Base-by-base conservation (phyloP, 2,888 invertebrate genomes). In the Escarpia spicata region DNA sequence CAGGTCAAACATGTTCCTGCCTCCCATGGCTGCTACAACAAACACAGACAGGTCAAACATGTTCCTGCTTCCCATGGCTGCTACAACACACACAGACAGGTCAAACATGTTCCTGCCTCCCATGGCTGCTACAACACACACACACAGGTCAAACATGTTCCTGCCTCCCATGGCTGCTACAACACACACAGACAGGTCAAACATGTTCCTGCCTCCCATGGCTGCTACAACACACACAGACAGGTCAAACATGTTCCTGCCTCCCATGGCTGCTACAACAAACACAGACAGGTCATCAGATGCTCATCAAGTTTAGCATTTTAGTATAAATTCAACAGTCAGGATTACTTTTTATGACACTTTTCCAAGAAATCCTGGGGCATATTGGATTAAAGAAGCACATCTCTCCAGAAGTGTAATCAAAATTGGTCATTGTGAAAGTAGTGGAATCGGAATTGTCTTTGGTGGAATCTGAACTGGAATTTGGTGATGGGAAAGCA, bases 71-170 rank as follows among this genome's bases (percentile, higher is more conserved):
- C 93, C 92, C 15, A 93, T 92, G 52, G 93, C 93, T 10, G 94
- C 94, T 93, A 75, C 15, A 91, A 31, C n/a, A 58, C 0, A 26
- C 52, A 91, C 26, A n/a, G n/a, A n/a, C n/a, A n/a, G n/a, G 60
- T 94, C 92, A 91, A 94, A 94, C 92, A 93, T 94, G 60, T 93
- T 90, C 26, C 92, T 43, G n/a, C 93, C 93, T 43, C 93, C 92
- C 15, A 93, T 92, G 52, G 93, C 93, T 10, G 94, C 94, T 93
- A 75, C 15, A 91, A 31, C n/a, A 58, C 0, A 26, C 52, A 91
- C 26, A n/a, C n/a, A n/a, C n/a, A n/a, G n/a, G 60, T 94, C 92
- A 91, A 94, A 94, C 92, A 93, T 94, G 60, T 93, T 90, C 26
- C 92, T 43, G n/a, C 93, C 93, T 43, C 93, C 92, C 15, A 93